A percentile compares a stretch with the other conserved stretches of the same genome.
Conservation (phyloP, 2,797 vertebrate genomes). For the Oreochromis mossambicus region DNA sequence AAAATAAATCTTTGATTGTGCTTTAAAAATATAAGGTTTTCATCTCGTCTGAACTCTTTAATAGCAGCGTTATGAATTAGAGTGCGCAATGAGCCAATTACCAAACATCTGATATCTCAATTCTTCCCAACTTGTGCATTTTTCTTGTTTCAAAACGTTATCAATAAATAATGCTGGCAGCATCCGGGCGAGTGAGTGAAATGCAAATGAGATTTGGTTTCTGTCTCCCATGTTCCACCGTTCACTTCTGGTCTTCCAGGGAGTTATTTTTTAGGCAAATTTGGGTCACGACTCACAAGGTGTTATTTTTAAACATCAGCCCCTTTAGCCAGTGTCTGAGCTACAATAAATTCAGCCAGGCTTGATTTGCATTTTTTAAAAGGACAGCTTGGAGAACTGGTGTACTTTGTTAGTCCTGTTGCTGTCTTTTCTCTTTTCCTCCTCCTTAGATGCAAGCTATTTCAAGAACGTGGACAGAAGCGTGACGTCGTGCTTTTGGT, state of each 20-base stretch:
- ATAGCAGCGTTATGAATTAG: not conserved
- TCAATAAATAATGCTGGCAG: constrained; percentile 58
- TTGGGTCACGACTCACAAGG: constrained; percentile 74
- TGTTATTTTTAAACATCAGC: constrained; percentile 74
- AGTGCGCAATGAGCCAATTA: constrained; percentile 16
- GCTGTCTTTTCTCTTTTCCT: not conserved
- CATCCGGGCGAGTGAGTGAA: constrained; percentile 56
- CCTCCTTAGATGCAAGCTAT: constrained; percentile 12
- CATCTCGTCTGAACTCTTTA: constrained; percentile 1
- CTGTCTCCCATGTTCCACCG: constrained; percentile 35
- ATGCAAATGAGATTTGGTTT: constrained; percentile 68
- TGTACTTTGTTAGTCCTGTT: constrained; percentile 1
- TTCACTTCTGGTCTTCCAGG: constrained; percentile 60
- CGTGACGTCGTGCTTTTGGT: constrained; percentile 8
- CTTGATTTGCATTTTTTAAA: constrained; percentile 60
- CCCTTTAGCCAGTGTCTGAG: constrained; percentile 70
- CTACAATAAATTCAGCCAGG: constrained; percentile 52
- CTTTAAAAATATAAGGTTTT: not conserved
- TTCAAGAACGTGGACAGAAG: constrained; percentile 10
- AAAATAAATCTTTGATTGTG: not conserved
- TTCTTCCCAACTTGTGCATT: constrained; percentile 15
- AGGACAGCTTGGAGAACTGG: constrained; percentile 26
- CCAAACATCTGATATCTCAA: constrained; percentile 6
- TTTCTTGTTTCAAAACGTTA: constrained; percentile 38
- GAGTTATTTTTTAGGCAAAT: constrained; percentile 74